These are phyloP conservation scores for Dynastes hyllus DNA, from an alignment of 2,888 invertebrate species.

Conservation along the genomic window DNA sequence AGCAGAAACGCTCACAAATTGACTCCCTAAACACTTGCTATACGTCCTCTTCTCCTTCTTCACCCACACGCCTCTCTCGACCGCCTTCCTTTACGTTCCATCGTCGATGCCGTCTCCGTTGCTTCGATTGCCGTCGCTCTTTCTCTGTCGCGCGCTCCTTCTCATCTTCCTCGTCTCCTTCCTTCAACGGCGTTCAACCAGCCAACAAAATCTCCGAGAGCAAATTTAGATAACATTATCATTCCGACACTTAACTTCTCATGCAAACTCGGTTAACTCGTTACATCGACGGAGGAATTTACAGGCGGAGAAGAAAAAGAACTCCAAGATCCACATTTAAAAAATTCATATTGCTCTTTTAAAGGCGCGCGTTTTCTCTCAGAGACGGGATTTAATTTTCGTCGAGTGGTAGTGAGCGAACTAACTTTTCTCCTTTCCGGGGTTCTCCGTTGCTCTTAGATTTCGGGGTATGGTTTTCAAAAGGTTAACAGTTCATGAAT, in stretches of 20 bases:
- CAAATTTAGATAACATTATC: constrained; percentile 52
- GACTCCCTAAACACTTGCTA: constrained; percentile 49
- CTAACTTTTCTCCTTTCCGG: constrained; percentile 38
- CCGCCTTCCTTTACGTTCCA: not conserved
- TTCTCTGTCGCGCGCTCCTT: constrained; percentile 23
- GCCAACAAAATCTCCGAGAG: constrained; percentile 50
- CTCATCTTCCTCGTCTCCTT: constrained; percentile 13
- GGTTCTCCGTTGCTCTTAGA: constrained; percentile 29
- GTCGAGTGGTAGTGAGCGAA: constrained; percentile 41
- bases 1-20: constrained; percentile 52
- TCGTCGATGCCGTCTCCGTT: too few species aligned
- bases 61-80: constrained; percentile 5
- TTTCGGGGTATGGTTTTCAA: constrained; percentile 44
- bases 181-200: constrained; percentile 32
- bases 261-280: constrained; percentile 49
- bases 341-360: constrained; percentile 48
- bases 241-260: constrained; percentile 51
- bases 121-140: too few species aligned
- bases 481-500: constrained; percentile 47
- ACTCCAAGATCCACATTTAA: constrained; percentile 44
- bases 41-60: constrained; percentile 22
- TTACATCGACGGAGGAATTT: constrained; percentile 48
- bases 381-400: constrained; percentile 45
- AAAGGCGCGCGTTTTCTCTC: constrained; percentile 30
- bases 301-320: constrained; percentile 44